Conservation (phyloP, 1,140 invertebrate species). For the Harlomillsia oculata region DNA sequence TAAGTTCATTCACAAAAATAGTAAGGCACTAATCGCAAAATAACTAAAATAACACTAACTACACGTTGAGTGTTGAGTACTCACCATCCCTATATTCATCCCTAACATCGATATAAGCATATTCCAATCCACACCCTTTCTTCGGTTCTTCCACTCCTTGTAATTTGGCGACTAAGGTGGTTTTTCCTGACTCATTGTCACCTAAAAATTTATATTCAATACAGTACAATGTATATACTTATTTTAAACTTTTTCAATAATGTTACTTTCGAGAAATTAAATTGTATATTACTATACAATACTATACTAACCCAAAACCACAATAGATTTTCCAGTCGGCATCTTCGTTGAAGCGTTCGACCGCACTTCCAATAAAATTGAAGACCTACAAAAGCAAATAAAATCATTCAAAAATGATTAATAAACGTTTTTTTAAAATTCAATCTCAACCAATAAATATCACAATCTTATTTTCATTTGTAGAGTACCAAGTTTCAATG, state of each 20-base stretch:
- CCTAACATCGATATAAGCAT: conserved; percentile 94
- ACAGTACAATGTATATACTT: background rate
- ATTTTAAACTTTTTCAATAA: too few species aligned
- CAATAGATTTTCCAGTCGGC: conserved; percentile 81
- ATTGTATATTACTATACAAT: too few species aligned
- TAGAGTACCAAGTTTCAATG: too few species aligned
- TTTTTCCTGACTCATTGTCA: conserved; percentile 94
- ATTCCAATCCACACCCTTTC: conserved; percentile 95
- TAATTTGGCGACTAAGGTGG: conserved; percentile 86
- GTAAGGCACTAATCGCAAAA: too few species aligned
- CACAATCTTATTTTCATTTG: too few species aligned
- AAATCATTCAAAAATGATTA: background rate
- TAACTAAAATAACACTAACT: too few species aligned
- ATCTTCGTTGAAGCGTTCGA: conserved; percentile 86
- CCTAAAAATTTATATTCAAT: conserved; percentile 43
- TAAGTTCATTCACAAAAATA: too few species aligned
- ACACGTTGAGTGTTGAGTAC: too few species aligned
- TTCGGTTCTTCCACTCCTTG: conserved; percentile 92
- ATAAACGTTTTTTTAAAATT: too few species aligned
- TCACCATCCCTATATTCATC: conserved; percentile 97
- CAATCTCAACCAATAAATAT: too few species aligned
- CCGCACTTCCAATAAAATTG: conserved; percentile 86
- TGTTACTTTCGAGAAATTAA: too few species aligned
- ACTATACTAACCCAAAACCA: conserved; percentile 64
- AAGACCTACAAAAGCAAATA: conserved; percentile 59